Evolutionary conservation across 2,888 invertebrate genomes (phyloP).

Genomic region (Pantelozetes paolii): DNA sequence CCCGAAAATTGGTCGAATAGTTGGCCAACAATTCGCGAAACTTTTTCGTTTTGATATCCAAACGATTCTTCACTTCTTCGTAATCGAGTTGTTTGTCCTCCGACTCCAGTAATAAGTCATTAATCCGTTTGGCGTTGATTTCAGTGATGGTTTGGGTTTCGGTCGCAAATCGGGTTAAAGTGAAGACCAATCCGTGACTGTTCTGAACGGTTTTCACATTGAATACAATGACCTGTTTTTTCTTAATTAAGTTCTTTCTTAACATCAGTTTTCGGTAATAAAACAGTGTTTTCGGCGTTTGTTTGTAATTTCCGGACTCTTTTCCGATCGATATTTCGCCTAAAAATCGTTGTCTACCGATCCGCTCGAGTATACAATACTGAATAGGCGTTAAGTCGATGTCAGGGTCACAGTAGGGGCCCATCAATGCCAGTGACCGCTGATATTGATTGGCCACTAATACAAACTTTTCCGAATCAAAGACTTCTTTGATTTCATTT

Average conservation of each 20-base stretch:
- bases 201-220: constrained; percentile 19
- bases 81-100: constrained; percentile 59
- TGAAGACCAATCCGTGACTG: constrained; percentile 32
- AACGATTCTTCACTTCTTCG: constrained; percentile 55
- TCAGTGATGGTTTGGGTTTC: constrained; percentile 59
- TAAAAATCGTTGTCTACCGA: constrained; percentile 64
- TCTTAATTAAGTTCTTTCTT: constrained; percentile 60
- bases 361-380: constrained; percentile 68
- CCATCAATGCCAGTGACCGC: constrained; percentile 60
- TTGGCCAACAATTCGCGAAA: constrained; percentile 50
- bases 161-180: constrained; percentile 58
- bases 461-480: constrained; percentile 63
- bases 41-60: constrained; percentile 54
- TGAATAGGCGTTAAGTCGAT: constrained; percentile 59
- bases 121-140: constrained; percentile 58
- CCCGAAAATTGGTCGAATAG: constrained; percentile 56
- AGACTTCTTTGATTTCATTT: constrained; percentile 55
- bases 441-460: constrained; percentile 65
- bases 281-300: constrained; percentile 58
- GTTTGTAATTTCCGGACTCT: constrained; percentile 49
- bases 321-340: constrained; percentile 68
- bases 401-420: constrained; percentile 53
- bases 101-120: constrained; percentile 58
- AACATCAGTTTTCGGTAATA: constrained; percentile 63
- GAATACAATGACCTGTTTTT: constrained; percentile 55